phyloP scores from a whole-genome alignment of 2,888 invertebrate genomes.

The Hirudinaria manillensis region DNA sequence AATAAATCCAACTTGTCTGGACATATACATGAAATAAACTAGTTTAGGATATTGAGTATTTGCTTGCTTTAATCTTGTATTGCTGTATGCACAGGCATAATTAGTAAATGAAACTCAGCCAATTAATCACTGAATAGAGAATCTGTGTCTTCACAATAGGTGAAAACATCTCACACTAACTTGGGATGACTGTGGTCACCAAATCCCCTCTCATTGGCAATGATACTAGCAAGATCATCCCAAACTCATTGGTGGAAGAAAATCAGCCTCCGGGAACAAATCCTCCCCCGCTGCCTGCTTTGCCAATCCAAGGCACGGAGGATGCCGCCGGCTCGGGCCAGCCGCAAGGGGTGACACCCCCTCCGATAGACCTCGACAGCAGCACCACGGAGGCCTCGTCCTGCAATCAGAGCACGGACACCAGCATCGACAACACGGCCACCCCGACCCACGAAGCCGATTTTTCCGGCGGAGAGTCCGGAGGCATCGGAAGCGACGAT shows the following conservation, averaged over 20 bases:
- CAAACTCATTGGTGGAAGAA: neutral
- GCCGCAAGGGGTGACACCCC: neutral
- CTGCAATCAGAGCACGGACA: neutral
- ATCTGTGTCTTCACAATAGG: too few relatives aligned
- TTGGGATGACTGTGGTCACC: conserved; percentile 8
- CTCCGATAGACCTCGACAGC: neutral
- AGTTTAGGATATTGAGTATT: too few relatives aligned
- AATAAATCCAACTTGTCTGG: too few relatives aligned
- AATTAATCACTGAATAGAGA: too few relatives aligned
- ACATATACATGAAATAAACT: too few relatives aligned
- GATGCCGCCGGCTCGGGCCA: neutral
- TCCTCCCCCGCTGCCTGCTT: neutral
- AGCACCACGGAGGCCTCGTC: neutral
- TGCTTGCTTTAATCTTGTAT: too few relatives aligned
- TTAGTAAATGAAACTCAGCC: too few relatives aligned
- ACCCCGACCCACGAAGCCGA: neutral
- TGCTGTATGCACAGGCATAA: too few relatives aligned
- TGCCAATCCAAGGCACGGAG: neutral
- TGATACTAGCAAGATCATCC: conserved; percentile 9
- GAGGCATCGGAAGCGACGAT: neutral
- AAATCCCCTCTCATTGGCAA: conserved; percentile 4
- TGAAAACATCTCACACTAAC: too few relatives aligned
- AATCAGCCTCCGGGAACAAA: neutral
- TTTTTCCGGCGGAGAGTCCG: neutral
- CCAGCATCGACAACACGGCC: neutral